These are phyloP conservation scores for Canis aureus DNA, from an alignment of 2,113 vertebrate genomes.

Conservation along the genomic window DNA sequence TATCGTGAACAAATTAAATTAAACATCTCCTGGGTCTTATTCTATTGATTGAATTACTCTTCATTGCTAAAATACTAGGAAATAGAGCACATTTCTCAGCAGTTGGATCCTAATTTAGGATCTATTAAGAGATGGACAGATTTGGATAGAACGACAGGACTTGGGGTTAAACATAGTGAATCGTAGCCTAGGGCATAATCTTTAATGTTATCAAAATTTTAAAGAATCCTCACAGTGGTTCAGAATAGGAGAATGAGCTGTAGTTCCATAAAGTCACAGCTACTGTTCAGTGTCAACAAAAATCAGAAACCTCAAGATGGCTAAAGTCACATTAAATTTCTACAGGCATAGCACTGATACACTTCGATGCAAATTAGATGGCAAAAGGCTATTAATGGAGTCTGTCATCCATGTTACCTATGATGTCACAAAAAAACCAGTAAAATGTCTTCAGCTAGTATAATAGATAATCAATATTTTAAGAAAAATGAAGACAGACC, in stretches of 20 bases:
- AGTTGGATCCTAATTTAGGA: not conserved
- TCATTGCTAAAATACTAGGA: not conserved
- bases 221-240: not conserved
- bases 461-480: conserved; percentile 21
- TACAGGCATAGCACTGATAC: not conserved
- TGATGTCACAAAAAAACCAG: not conserved
- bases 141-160: not conserved
- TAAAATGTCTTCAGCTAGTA: not conserved
- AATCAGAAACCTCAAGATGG: not conserved
- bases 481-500: conserved; percentile 2
- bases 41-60: not conserved
- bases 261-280: not conserved
- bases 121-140: not conserved
- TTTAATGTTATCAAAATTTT: not conserved
- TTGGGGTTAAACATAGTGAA: not conserved
- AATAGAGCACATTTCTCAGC: not conserved
- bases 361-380: not conserved
- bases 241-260: not conserved
- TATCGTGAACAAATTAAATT: not conserved
- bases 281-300: not conserved
- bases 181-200: not conserved
- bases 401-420: not conserved
- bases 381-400: not conserved
- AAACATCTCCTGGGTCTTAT: not conserved
- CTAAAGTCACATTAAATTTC: not conserved